Percentiles rank a stretch among this genome's conserved stretches.
phyloP scores from a whole-genome alignment of 2,888 invertebrate species.

The Notocelia uddmanniana region DNA sequence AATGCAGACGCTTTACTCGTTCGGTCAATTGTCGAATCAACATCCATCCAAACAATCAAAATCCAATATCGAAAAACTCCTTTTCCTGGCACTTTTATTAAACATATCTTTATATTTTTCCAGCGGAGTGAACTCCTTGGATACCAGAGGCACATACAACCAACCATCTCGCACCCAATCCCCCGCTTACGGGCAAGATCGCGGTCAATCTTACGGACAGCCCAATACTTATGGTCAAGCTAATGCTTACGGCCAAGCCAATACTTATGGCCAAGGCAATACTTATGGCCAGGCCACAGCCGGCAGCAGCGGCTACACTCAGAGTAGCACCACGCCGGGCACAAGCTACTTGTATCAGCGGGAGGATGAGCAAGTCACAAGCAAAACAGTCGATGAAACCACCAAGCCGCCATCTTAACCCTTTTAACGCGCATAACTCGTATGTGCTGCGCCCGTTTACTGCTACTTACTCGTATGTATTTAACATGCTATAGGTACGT shows the following conservation, averaged over 20 bases:
- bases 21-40: no score
- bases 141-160: constrained; percentile 52
- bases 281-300: constrained; percentile 45
- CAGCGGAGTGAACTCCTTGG: constrained; percentile 66
- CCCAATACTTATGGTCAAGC: constrained; percentile 46
- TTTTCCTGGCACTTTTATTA: background rate
- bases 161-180: constrained; percentile 50
- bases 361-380: constrained; percentile 75
- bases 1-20: no score
- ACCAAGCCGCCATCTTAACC: constrained; percentile 68
- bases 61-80: no score
- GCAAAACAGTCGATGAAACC: constrained; percentile 68
- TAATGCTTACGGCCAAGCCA: constrained; percentile 39
- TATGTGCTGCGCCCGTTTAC: background rate
- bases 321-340: constrained; percentile 74
- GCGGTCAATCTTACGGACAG: constrained; percentile 8
- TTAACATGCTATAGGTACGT: background rate
- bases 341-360: constrained; percentile 86
- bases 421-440: background rate
- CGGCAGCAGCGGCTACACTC: constrained; percentile 53
- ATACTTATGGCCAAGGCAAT: constrained; percentile 50
- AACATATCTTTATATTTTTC: constrained; percentile 24
- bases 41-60: no score
- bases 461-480: background rate
- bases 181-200: constrained; percentile 51